These are phyloP conservation scores for Phrynosoma blainvillii DNA, from an alignment of 2,113 vertebrate genomes.

Conservation along the genomic window DNA sequence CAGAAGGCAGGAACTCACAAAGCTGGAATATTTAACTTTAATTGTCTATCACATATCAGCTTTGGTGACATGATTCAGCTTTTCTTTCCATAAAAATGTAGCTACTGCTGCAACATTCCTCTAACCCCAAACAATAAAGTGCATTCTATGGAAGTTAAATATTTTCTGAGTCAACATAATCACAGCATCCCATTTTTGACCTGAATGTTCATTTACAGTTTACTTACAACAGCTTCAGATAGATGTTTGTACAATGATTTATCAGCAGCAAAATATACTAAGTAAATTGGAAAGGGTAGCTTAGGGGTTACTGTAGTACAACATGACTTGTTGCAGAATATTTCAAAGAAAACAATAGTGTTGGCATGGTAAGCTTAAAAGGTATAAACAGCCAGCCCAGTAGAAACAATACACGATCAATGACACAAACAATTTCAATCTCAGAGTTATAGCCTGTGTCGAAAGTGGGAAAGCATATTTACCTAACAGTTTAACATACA, in stretches of 20 bases:
- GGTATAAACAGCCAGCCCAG: conserved; percentile 63
- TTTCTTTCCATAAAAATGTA: conserved; percentile 62
- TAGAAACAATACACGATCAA: conserved; percentile 76
- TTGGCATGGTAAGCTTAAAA: conserved; percentile 71
- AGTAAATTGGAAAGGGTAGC: conserved; percentile 71
- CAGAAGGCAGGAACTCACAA: not conserved
- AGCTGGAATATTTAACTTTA: conserved; percentile 46
- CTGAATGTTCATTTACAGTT: conserved; percentile 77
- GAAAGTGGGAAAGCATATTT: conserved; percentile 67
- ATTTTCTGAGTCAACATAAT: conserved; percentile 80
- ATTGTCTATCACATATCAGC: conserved; percentile 63
- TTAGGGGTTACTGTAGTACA: conserved; percentile 66
- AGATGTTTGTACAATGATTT: conserved; percentile 81
- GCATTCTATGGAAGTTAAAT: conserved; percentile 76
- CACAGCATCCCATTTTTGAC: conserved; percentile 76
- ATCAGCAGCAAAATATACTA: conserved; percentile 77
- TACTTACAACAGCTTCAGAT: conserved; percentile 80
- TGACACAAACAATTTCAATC: conserved; percentile 76
- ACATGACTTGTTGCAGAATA: conserved; percentile 68
- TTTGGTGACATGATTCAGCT: conserved; percentile 60
- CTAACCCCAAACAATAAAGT: conserved; percentile 60
- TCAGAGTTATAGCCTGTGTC: conserved; percentile 66
- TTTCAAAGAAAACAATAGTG: conserved; percentile 73
- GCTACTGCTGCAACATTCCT: conserved; percentile 61
- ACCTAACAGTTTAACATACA: conserved; percentile 67